Base-by-base conservation (phyloP, 2,888 invertebrate species). In the Acrobasis repandana region DNA sequence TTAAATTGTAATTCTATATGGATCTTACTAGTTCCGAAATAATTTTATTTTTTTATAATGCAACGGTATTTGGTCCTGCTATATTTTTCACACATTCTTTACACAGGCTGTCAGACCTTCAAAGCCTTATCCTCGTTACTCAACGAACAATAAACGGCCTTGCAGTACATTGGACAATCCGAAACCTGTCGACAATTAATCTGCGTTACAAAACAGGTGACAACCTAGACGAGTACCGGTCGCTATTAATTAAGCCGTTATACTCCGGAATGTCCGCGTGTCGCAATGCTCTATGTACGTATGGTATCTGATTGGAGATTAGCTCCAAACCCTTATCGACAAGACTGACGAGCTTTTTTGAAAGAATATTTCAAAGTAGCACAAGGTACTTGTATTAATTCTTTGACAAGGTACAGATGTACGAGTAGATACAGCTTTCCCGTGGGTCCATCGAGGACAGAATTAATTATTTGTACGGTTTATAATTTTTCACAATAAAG, bases 181-280 rank as follows among this genome's bases (percentile, higher is more conserved):
- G 14, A 18, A 18, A 54, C 54, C 38, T 54, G 54, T 54, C 43
- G 54, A 54, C 43, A 43, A 43, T 54, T 43, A 38, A 54, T 54
- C 57, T 58, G n/a, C 57, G 38, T 54, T 54, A 38, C 54, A 54
- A 54, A 54, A 52, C 60, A 60, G 46, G 52, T 60, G 52, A 60
- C 60, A 60, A 47, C 47, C 51, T 34, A 60, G 60, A 60, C 52
- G 52, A 52, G 20, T 49, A 52, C 60, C 51, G 58, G 58, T 46
- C 46, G 38, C 38, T 47, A 52, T 60, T 60, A 60, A 60, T 60
- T 60, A 60, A 60, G 52, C 60, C 60, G 28, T 60, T 60, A 46
- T 47, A 34, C 43, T 52, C 34, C 46, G 46, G 60, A 52, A 60
- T 60, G 60, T 49, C 38, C 49, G 49, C 14, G 38, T 58, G 58